These are phyloP conservation scores for Littorina saxatilis DNA, from an alignment of 1,140 invertebrate genomes.

Conservation along the genomic window DNA sequence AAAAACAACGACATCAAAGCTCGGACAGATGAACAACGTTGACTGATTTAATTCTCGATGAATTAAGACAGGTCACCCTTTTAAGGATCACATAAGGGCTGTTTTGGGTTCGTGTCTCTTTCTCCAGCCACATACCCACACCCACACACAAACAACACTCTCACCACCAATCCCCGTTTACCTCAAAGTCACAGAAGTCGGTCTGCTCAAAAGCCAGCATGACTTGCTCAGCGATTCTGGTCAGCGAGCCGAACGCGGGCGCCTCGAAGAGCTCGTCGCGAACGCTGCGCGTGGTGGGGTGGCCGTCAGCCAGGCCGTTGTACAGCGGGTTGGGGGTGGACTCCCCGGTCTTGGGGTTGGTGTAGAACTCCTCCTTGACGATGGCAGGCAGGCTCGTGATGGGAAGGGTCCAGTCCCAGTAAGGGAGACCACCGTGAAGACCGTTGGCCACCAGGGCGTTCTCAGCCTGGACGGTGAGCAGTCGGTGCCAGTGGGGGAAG, in stretches of 20 bases:
- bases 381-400: conserved; percentile 41
- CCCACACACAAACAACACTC: too few relatives aligned
- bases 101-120: too few relatives aligned
- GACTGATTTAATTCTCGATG: too few relatives aligned
- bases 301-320: conserved; percentile 15
- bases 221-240: conserved; percentile 36
- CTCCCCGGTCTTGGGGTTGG: conserved; percentile 36
- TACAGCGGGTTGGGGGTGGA: conserved; percentile 43
- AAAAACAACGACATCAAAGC: too few relatives aligned
- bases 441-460: conserved; percentile 18
- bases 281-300: conserved; percentile 17
- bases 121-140: too few relatives aligned
- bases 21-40: too few relatives aligned
- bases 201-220: conserved; percentile 52
- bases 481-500: conserved; percentile 54
- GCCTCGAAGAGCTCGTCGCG: conserved; percentile 33
- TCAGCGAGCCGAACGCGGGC: conserved; percentile 38
- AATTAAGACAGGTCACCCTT: too few relatives aligned
- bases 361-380: conserved; percentile 22
- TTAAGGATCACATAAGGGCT: too few relatives aligned
- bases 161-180: too few relatives aligned
- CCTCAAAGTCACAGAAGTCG: conserved; percentile 52
- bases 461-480: conserved; percentile 44
- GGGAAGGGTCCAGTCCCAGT: conserved; percentile 54
- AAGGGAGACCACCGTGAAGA: conserved; percentile 34